Base-by-base conservation (phyloP, 1,140 invertebrate species). In the Calliopsis andreniformis region DNA sequence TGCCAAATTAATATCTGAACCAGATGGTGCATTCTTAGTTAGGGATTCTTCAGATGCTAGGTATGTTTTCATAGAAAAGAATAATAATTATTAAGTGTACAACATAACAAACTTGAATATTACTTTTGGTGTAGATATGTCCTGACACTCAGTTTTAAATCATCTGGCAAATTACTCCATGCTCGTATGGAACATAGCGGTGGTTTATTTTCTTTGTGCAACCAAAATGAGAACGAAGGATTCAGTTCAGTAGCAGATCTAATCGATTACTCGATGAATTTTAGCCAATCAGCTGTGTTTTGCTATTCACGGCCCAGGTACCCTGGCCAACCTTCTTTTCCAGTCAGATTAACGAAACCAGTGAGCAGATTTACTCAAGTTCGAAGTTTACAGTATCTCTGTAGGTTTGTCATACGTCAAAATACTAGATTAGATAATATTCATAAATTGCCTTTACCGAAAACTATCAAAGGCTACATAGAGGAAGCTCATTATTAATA, bases 21-120 rank as follows among this genome's bases (percentile, higher is more conserved):
- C 95, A 32, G 96, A 96, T 89, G 96, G 96, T 69, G 94, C 96
- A 70, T 97, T 97, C 90, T 90, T 97, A 51, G 95, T 97, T 8
- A 92, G 96, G 23, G 96, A 96, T 88, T 96, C 95, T 14, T 95
- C 95, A 1, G 95, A 95, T 71, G 94, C 95, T 80, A 93, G 93
- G 83, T 95, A 93, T 18, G 32, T 58, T 14, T 53, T 23, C 12
- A 25, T 53, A 23, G 25, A 25, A 56, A 47, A 66, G 16, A 49
- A 25, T 39, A 3, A 20, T 32, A 39, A 10, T 16, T 1, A 2
- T 39, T n/a, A n/a, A 42, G 51, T 10, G 47, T 67, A 43, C 51
- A 63, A 16, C 14, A 18, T 18, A 23, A 14, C 39, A 64, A 23
- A 62, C 16, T 63, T 30, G 63, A 66, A 86, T 93, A 23, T 18